These are phyloP conservation scores for Dicaeum eximium DNA, from an alignment of 2,113 vertebrate species.

Conservation along the genomic window DNA sequence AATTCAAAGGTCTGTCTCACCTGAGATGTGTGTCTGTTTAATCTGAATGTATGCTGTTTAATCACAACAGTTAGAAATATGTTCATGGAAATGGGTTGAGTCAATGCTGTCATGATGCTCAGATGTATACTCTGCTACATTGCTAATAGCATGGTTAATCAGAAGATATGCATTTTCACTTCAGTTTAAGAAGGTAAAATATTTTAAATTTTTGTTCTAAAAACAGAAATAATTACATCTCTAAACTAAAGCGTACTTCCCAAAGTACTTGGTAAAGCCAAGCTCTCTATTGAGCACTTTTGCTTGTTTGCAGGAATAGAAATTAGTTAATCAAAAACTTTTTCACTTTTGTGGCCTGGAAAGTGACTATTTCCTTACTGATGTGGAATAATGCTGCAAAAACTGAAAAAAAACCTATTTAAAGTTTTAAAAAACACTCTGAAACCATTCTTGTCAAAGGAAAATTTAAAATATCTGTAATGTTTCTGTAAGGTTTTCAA, in stretches of 20 bases:
- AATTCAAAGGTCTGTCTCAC: not conserved
- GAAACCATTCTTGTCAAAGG: not conserved
- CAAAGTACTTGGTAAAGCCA: not conserved
- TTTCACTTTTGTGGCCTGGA: not conserved
- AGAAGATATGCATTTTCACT: not conserved
- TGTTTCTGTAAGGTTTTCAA: not conserved
- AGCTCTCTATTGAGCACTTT: not conserved
- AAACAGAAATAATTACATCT: not conserved
- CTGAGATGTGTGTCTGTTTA: not conserved
- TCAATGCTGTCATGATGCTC: not conserved
- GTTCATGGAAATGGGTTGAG: not conserved
- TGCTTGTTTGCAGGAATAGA: not conserved
- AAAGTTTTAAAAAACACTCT: not conserved
- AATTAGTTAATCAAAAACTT: not conserved
- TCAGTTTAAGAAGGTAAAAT: not conserved
- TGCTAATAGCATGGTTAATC: not conserved
- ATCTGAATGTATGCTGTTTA: not conserved
- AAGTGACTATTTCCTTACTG: not conserved
- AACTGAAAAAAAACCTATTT: not conserved
- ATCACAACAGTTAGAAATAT: not conserved
- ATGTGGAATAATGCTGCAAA: not conserved
- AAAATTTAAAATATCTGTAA: not conserved
- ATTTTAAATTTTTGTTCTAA: not conserved
- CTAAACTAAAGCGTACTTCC: not conserved
- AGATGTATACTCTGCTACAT: not conserved